Conservation (phyloP, 2,888 invertebrate genomes). For the Synanthedon formicaeformis region DNA sequence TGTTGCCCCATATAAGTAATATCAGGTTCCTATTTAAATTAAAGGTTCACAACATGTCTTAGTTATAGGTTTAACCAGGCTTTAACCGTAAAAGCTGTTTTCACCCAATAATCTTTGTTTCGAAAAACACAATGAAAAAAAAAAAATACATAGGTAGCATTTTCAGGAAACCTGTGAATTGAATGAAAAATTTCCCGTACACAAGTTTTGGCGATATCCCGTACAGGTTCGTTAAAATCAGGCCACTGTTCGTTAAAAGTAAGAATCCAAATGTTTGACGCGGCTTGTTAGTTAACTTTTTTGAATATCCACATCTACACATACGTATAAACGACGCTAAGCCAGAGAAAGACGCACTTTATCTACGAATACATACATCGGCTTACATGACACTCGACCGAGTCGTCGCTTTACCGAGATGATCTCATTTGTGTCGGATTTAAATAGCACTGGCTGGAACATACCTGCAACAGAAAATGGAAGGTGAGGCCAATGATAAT, state of each 20-base stretch:
- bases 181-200: background rate
- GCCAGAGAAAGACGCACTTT: slow-evolving; percentile 24
- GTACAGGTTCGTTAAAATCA: slow-evolving; percentile 33
- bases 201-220: slow-evolving; percentile 21
- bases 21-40: too few relatives aligned
- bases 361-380: background rate
- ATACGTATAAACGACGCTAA: slow-evolving; percentile 17
- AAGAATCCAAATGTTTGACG: slow-evolving; percentile 13
- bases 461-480: slow-evolving; percentile 47
- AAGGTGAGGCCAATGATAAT: slow-evolving; percentile 16
- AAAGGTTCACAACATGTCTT: too few relatives aligned
- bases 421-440: slow-evolving; percentile 13
- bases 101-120: too few relatives aligned
- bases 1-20: too few relatives aligned
- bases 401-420: slow-evolving; percentile 12
- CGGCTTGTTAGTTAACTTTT: slow-evolving; percentile 32
- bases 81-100: too few relatives aligned
- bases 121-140: too few relatives aligned
- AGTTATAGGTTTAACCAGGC: too few relatives aligned
- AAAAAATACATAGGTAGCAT: too few relatives aligned
- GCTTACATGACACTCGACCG: slow-evolving; percentile 13
- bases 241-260: background rate
- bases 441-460: slow-evolving; percentile 6
- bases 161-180: background rate
- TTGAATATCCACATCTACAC: slow-evolving; percentile 21